Conservation (phyloP, 1,140 invertebrate species). For the Halictus rubicundus region DNA sequence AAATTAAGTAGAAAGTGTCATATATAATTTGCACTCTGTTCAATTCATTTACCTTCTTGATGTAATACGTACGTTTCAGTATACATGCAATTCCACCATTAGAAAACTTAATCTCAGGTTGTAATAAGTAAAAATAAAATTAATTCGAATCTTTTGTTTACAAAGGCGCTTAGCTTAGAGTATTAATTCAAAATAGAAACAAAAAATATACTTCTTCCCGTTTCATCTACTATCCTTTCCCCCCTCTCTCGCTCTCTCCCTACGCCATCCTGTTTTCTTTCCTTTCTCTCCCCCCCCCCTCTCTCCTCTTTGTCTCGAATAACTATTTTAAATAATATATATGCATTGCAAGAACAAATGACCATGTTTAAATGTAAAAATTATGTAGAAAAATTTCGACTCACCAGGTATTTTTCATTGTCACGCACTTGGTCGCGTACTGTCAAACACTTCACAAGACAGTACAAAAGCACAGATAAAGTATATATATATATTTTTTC, state of each 20-base stretch:
- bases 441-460: conserved; percentile 26
- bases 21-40: conserved; percentile 1
- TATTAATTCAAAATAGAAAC: neutral
- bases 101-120: conserved; percentile 29
- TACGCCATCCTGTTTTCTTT: conserved; percentile 18
- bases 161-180: neutral
- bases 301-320: conserved; percentile 20
- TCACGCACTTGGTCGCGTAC: neutral
- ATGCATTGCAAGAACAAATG: conserved; percentile 28
- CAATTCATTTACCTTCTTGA: conserved; percentile 18
- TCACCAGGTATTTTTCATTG: conserved; percentile 45
- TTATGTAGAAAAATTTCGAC: conserved; percentile 22
- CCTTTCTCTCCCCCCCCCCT: neutral
- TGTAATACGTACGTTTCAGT: conserved; percentile 26
- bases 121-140: neutral
- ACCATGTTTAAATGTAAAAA: neutral
- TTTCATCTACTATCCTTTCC: neutral
- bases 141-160: neutral
- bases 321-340: conserved; percentile 7
- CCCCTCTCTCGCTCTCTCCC: too few relatives aligned
- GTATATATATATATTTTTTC: neutral
- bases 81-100: conserved; percentile 10
- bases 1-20: neutral
- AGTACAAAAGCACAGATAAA: conserved; percentile 20
- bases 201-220: conserved; percentile 13